Evolutionary conservation across 92 coral and sea anemone species (phyloP), one percentile per base, ranked within the genome.

Genomic region (Palythoa heliodiscus): DNA sequence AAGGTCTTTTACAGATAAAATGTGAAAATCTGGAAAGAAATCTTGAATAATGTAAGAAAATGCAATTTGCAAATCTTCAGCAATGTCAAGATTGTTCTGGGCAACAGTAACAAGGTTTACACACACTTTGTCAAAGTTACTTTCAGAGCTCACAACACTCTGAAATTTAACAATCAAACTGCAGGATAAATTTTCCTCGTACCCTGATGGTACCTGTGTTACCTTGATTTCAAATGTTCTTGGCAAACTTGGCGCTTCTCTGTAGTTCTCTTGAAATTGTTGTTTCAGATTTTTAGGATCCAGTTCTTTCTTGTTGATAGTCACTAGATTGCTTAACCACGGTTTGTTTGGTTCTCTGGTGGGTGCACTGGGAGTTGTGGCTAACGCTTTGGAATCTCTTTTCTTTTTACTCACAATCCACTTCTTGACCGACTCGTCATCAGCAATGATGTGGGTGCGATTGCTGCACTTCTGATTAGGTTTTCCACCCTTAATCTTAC

Each of bases 181-280:
- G 55, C 67, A 61, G 39, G 83, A 39, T 25, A 78, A 78, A 61
- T 20, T 52, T 40, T 61, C 71, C 11, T 64, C 39, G 7, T 39
- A 60, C 10, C 70, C 71, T 19, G 73, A 25, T n/a, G 50, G n/a
- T 7, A 29, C 10, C 29, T 70, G 22, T 15, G 78, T 52, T 38
- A 88, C 13, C 66, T 55, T 70, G 78, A 86, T 73, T 24, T 71
- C 64, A 78, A 89, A 89, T 78, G 38, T 61, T 52, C 92, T 89
- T 53, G 91, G 94, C 22, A n/a, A 37, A 43, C 91, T 73, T 15
- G 14, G 38, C 29, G 63, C 92, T 61, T 86, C 90, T 13, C 60
- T 72, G 90, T 91, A 91, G 71, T 13, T 76, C 15, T 70, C 75
- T 14, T 66, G 77, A 52, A 88, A 88, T 29, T 88, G 57, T 24